Evolutionary conservation across 2,797 vertebrate genomes (phyloP).

Genomic region (Acanthiza pusilla): DNA sequence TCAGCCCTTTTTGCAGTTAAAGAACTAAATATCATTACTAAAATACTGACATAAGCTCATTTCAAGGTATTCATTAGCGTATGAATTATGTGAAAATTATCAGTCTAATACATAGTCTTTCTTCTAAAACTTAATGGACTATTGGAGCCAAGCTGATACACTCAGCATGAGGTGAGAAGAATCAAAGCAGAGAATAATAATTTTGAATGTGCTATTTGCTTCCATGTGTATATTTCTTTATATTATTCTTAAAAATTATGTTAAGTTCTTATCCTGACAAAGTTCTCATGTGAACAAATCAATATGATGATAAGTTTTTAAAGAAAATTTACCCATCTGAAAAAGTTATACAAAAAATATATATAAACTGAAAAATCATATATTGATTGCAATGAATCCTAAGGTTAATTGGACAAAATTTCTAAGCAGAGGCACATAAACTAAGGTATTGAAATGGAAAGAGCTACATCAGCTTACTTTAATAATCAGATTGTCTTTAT

Average conservation of each 20-base stretch:
- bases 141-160: neutral
- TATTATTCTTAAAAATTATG: neutral
- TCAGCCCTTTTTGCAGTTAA: neutral
- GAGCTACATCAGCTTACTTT: neutral
- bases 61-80: neutral
- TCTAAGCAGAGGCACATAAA: neutral
- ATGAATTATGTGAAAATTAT: neutral
- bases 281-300: neutral
- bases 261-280: neutral
- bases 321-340: neutral
- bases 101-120: neutral
- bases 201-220: neutral
- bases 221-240: neutral
- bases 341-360: neutral
- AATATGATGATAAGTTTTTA: neutral
- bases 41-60: neutral
- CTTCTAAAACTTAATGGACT: neutral
- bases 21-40: neutral
- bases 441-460: neutral
- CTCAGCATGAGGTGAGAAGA: neutral
- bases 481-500: neutral
- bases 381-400: neutral
- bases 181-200: neutral
- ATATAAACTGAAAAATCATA: neutral
- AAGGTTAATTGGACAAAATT: neutral